Evolutionary conservation across 35 echinoderm and acorn worm genomes (phyloP), one percentile per base, ranked within the genome.

Genomic region (Eucidaris tribuloides): DNA sequence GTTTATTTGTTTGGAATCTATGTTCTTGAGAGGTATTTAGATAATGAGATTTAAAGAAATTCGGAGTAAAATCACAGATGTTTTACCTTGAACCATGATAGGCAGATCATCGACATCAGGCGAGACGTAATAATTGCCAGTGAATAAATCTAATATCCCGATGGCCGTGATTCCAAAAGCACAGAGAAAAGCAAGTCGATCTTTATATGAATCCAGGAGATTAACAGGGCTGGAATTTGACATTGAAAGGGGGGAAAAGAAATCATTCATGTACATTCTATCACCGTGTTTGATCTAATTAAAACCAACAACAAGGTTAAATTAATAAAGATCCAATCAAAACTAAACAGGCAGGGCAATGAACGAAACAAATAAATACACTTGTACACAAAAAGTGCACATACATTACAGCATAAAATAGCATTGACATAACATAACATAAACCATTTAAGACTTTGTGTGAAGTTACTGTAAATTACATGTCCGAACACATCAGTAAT

Each of bases 101-200:
- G 85, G 85, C 46, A 88, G 11, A 23, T 64, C 77, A 48, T 48
- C 46, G 77, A 80, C 79, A 40, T 88, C 42, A 43, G 79, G 78
- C 15, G 64, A 37, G 18, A 88, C 74, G 77, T 81, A 88, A 23
- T 65, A 88, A 23, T 88, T 88, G 52, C 85, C 85, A 35, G 63
- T 80, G 55, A 88, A 88, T 27, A 88, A 59, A 34, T 88, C 85
- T 2, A 88, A 77, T 27, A 88, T 81, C 4, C 76, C 78, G 0
- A 88, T 78, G 39, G 76, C 79, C 3, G 85, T 80, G 3, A 88
- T 78, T 7, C 85, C 85, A 36, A 88, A 80, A 13, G 85, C 85
- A 54, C 85, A 88, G 11, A 62, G 76, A 62, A 80, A 78, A 3
- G 76, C 85, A 20, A 88, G 45, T 46, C 85, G 78, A 36, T 79